phyloP scores from a whole-genome alignment of 1,140 invertebrate genomes.

The Macrotrachela quadricornifera region DNA sequence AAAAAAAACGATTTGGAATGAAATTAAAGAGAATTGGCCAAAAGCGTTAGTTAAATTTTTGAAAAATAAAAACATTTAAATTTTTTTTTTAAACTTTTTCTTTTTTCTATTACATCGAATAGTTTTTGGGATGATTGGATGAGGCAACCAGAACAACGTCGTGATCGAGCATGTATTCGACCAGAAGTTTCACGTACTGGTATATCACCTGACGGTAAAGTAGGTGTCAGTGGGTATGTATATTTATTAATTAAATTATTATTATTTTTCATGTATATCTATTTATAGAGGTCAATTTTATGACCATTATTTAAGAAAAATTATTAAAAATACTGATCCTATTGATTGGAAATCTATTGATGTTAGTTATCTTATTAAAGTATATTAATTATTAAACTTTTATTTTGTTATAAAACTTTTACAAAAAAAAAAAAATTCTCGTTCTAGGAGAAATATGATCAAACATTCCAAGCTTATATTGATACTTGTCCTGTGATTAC shows the following conservation, averaged over 20 bases:
- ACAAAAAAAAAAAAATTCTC: no score
- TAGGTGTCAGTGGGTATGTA: slow-evolving; percentile 53
- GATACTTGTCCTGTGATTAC: neutral
- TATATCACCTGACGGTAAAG: slow-evolving; percentile 52
- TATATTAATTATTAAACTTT: neutral
- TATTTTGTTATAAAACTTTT: no score
- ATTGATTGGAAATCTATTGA: slow-evolving; percentile 2
- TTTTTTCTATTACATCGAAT: neutral
- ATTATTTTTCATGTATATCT: neutral
- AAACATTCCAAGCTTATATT: neutral
- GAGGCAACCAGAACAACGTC: slow-evolving; percentile 66
- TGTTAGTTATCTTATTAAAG: neutral
- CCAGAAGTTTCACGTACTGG: slow-evolving; percentile 80
- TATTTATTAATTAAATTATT: neutral
- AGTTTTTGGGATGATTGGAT: slow-evolving; percentile 99
- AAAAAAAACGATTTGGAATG: no score
- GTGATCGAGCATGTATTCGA: slow-evolving; percentile 69
- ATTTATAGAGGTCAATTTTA: slow-evolving; percentile 6
- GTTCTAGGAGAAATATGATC: slow-evolving; percentile 1
- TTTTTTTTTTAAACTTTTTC: neutral
- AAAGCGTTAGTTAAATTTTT: slow-evolving; percentile 42
- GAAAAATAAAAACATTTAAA: slow-evolving; percentile 19
- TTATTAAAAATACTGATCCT: neutral
- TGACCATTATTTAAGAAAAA: slow-evolving; percentile 2
- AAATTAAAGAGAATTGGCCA: slow-evolving; percentile 81